phyloP scores from a whole-genome alignment of 2,888 invertebrate species.

The Dromius quadrimaculatus region DNA sequence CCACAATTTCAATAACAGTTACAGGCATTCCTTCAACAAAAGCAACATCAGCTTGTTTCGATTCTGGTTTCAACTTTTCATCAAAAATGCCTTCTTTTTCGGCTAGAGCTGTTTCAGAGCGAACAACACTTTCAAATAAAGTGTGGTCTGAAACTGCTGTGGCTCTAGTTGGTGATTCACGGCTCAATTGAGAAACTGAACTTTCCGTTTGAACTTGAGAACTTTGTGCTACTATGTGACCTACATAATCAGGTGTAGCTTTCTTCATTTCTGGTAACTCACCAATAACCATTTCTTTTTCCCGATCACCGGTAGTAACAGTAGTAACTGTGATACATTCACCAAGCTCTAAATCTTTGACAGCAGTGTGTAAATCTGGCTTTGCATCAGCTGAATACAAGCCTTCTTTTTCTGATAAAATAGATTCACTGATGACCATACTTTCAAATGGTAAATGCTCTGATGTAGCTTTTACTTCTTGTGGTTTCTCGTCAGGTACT shows the following conservation, averaged over 20 bases:
- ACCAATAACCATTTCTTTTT: constrained; percentile 67
- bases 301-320: constrained; percentile 71
- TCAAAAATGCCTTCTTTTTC: constrained; percentile 72
- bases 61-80: constrained; percentile 66
- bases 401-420: constrained; percentile 73
- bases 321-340: constrained; percentile 72
- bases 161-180: constrained; percentile 64
- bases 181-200: constrained; percentile 67
- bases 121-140: constrained; percentile 69
- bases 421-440: constrained; percentile 71
- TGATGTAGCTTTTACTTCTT: constrained; percentile 65
- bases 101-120: constrained; percentile 69
- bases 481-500: constrained; percentile 62
- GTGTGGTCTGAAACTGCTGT: constrained; percentile 70
- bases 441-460: constrained; percentile 70
- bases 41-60: constrained; percentile 65
- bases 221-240: constrained; percentile 69
- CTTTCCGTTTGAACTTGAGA: constrained; percentile 71
- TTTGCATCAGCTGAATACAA: constrained; percentile 62
- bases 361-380: constrained; percentile 68
- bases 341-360: constrained; percentile 68
- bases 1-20: constrained; percentile 65
- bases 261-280: constrained; percentile 62
- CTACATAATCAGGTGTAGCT: constrained; percentile 66
- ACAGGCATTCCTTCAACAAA: constrained; percentile 67